These are phyloP conservation scores for Exephanes ischioxanthus DNA, from an alignment of 2,888 invertebrate species.

Conservation along the genomic window DNA sequence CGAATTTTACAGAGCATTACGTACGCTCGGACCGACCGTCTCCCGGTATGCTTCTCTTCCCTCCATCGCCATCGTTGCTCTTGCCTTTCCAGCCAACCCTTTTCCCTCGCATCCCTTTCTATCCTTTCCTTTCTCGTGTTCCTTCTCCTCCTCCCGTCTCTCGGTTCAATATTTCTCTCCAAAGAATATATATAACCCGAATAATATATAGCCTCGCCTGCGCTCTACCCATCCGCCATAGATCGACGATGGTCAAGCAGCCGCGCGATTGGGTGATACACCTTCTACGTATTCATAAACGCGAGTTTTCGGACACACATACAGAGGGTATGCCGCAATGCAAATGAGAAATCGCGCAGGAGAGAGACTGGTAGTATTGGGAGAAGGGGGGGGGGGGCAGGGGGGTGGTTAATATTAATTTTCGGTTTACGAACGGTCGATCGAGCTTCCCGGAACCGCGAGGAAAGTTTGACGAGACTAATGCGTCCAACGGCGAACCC, in stretches of 20 bases:
- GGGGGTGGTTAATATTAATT: slow-evolving; percentile 79
- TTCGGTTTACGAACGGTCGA: slow-evolving; percentile 74
- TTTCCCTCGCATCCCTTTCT: slow-evolving; percentile 35
- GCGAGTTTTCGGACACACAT: slow-evolving; percentile 63
- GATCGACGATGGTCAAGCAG: slow-evolving; percentile 45
- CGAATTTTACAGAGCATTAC: slow-evolving; percentile 79
- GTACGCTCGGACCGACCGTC: slow-evolving; percentile 64
- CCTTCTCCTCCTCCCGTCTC: slow-evolving; percentile 64
- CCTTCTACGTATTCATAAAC: slow-evolving; percentile 76
- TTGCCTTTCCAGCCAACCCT: slow-evolving; percentile 59
- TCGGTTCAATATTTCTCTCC: slow-evolving; percentile 82
- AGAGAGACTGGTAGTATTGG: not conserved
- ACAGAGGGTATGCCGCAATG: slow-evolving; percentile 74
- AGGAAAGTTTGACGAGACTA: slow-evolving; percentile 55
- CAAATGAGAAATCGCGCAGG: slow-evolving; percentile 77
- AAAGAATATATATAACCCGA: slow-evolving; percentile 77
- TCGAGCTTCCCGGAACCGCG: slow-evolving; percentile 68
- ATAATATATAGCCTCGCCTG: slow-evolving; percentile 81
- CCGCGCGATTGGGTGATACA: slow-evolving; percentile 63
- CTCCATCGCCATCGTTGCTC: slow-evolving; percentile 75
- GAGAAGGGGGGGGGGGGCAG: not conserved
- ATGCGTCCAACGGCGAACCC: slow-evolving; percentile 42
- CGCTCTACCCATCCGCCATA: slow-evolving; percentile 71
- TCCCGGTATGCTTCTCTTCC: slow-evolving; percentile 64
- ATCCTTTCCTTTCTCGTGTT: slow-evolving; percentile 37